Percentiles rank a stretch among this genome's conserved stretches.
phyloP scores from a whole-genome alignment of 2,797 vertebrate genomes.

The Gallinago stenura region DNA sequence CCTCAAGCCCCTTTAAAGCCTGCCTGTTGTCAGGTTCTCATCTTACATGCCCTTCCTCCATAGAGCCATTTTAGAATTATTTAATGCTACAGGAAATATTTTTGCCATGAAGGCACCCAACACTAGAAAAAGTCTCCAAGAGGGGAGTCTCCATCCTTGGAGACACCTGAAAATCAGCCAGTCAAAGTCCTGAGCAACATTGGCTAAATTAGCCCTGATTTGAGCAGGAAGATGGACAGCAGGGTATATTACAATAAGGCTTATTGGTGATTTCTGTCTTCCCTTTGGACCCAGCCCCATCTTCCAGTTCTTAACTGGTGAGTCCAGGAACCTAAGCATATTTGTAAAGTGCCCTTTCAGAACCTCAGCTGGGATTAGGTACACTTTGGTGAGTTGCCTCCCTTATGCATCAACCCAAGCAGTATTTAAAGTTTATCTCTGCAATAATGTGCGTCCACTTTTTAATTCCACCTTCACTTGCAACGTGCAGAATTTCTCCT shows the following conservation, averaged over 20 bases:
- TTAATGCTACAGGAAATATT: neutral
- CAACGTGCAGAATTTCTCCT: constrained; percentile 8
- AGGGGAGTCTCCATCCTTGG: neutral
- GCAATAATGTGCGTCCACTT: neutral
- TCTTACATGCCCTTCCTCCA: neutral
- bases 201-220: neutral
- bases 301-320: neutral
- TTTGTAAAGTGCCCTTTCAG: neutral
- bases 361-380: neutral
- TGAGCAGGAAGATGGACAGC: neutral
- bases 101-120: neutral
- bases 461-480: constrained; percentile 17
- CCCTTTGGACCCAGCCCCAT: neutral
- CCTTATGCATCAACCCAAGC: neutral
- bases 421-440: neutral
- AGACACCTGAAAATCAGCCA: neutral
- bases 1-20: neutral
- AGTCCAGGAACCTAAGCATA: neutral
- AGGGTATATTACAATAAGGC: neutral
- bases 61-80: neutral
- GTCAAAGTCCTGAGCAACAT: neutral
- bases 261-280: neutral
- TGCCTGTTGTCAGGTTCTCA: neutral
- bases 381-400: neutral
- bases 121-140: neutral